Evolutionary conservation across 1,140 invertebrate species (phyloP).

Genomic region (Colletes latitarsis): DNA sequence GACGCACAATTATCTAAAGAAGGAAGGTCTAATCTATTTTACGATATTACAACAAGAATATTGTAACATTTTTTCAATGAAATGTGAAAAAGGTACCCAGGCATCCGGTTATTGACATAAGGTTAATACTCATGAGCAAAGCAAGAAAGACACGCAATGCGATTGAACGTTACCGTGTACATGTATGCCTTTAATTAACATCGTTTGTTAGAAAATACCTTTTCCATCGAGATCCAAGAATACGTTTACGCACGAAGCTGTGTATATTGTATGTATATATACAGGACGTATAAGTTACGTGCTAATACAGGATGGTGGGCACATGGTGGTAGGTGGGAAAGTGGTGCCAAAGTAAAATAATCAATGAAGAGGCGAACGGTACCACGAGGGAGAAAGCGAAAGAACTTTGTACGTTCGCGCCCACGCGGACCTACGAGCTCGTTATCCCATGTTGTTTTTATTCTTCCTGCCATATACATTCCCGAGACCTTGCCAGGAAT

Average conservation of each 20-base stretch:
- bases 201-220: neutral
- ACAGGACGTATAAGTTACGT: slow-evolving; percentile 23
- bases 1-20: no score
- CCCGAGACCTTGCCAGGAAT: slow-evolving; percentile 52
- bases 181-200: slow-evolving; percentile 11
- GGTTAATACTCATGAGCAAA: no score
- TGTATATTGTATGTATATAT: neutral
- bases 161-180: no score
- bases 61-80: no score
- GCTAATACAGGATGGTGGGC: slow-evolving; percentile 27
- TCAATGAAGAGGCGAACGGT: slow-evolving; percentile 59
- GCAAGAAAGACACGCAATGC: no score
- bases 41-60: no score
- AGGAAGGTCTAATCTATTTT: no score
- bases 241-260: neutral
- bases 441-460: slow-evolving; percentile 48
- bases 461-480: slow-evolving; percentile 38
- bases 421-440: slow-evolving; percentile 51
- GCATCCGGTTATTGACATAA: no score
- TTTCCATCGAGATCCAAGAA: slow-evolving; percentile 23
- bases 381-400: slow-evolving; percentile 49
- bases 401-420: slow-evolving; percentile 50
- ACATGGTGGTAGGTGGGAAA: slow-evolving; percentile 36
- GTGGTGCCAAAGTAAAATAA: slow-evolving; percentile 62
- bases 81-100: no score